Evolutionary conservation across 92 coral and sea anemone genomes (phyloP).

Genomic region (Siderastrea siderea): DNA sequence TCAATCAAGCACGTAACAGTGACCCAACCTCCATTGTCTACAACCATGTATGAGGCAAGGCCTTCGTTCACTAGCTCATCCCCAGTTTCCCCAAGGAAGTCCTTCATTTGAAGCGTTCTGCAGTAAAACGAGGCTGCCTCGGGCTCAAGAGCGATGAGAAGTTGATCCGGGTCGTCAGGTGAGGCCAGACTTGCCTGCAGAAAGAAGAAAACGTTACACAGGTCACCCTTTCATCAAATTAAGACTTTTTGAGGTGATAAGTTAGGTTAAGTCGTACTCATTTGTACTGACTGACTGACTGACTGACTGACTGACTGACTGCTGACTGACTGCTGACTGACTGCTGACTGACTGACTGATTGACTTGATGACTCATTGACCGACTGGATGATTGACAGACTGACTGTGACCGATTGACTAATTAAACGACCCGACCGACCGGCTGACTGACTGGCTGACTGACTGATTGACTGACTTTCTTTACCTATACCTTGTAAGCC

Average conservation of each 20-base stretch:
- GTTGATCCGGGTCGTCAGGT: conserved; percentile 50
- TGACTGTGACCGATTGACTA: too few species aligned
- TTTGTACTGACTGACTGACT: too few species aligned
- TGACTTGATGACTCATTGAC: too few species aligned
- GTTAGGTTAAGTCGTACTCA: too few species aligned
- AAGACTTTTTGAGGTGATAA: too few species aligned
- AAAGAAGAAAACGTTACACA: background rate
- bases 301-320: too few species aligned
- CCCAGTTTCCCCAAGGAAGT: conserved; percentile 55
- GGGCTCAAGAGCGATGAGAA: conserved; percentile 60
- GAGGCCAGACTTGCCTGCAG: conserved; percentile 57
- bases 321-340: background rate
- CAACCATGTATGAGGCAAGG: conserved; percentile 39
- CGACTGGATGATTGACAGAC: too few species aligned
- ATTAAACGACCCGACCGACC: too few species aligned
- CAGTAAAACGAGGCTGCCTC: conserved; percentile 66
- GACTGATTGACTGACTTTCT: background rate
- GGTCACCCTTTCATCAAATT: too few species aligned
- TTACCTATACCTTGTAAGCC: conserved; percentile 62
- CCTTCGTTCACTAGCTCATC: conserved; percentile 38
- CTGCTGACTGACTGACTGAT: background rate
- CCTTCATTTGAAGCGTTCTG: conserved; percentile 57
- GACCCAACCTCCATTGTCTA: conserved; percentile 52
- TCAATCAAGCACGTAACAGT: background rate
- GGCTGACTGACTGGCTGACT: background rate